phyloP scores from a whole-genome alignment of 2,797 vertebrate genomes.

The Craterocephalus amniculus region DNA sequence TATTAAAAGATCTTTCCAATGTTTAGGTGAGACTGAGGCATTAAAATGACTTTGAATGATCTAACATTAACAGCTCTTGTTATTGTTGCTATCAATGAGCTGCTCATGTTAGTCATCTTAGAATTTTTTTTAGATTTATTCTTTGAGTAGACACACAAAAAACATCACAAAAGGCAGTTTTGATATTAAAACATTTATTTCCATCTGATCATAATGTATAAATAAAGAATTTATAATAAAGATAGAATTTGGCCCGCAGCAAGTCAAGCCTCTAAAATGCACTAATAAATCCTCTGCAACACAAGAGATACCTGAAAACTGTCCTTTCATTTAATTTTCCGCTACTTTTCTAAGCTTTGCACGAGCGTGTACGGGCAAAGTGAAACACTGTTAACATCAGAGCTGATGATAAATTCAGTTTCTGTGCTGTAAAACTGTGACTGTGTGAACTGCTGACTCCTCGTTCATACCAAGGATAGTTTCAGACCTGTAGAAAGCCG shows the following conservation, averaged over 20 bases:
- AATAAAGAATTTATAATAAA: slow-evolving; percentile 65
- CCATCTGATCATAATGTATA: slow-evolving; percentile 47
- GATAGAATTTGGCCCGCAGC: slow-evolving; percentile 57
- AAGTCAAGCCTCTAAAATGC: slow-evolving; percentile 44
- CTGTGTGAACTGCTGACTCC: background rate
- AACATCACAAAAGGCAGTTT: slow-evolving; percentile 13
- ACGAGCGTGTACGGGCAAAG: slow-evolving; percentile 7
- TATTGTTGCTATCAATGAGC: too few species aligned
- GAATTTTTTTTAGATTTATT: too few species aligned
- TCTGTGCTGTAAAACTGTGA: slow-evolving; percentile 11
- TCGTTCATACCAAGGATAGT: background rate
- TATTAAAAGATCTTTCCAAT: too few species aligned
- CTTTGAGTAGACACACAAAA: background rate
- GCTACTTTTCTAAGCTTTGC: slow-evolving; percentile 25
- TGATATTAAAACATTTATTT: slow-evolving; percentile 63
- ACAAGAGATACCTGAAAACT: slow-evolving; percentile 53
- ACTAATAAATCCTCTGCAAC: slow-evolving; percentile 31
- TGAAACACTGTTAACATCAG: background rate
- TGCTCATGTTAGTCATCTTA: too few species aligned
- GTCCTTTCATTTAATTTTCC: slow-evolving; percentile 6
- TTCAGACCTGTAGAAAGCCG: background rate
- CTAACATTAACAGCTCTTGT: too few species aligned
- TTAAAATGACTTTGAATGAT: too few species aligned
- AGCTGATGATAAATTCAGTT: slow-evolving; percentile 18
- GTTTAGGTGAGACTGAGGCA: too few species aligned